Evolutionary conservation across 2,113 vertebrate genomes (phyloP).

Genomic region (Talpa occidentalis): DNA sequence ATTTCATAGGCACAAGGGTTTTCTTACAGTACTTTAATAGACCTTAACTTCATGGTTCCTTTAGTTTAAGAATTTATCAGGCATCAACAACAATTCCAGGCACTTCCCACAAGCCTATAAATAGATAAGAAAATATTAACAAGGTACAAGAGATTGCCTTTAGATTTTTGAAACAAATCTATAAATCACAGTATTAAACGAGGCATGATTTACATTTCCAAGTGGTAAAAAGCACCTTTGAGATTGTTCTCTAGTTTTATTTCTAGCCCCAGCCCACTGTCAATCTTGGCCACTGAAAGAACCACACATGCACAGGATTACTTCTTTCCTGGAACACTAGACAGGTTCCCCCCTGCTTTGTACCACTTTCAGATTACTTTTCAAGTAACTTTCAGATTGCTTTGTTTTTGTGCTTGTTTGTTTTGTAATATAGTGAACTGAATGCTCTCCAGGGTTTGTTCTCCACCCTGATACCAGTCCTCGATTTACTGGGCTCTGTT

Average conservation of each 20-base stretch:
- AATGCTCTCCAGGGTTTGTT: background rate
- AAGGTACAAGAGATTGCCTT: conserved; percentile 19
- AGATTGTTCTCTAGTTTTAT: background rate
- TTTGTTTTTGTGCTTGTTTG: background rate
- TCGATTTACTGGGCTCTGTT: background rate
- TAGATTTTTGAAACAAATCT: conserved; percentile 8
- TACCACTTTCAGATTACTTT: background rate
- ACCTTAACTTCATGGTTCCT: conserved; percentile 47
- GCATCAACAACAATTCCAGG: conserved; percentile 46
- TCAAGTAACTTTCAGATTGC: background rate
- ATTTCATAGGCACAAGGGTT: conserved; percentile 53
- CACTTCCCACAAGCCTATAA: conserved; percentile 59
- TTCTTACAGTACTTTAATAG: conserved; percentile 59
- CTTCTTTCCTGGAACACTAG: background rate
- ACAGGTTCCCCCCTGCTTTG: background rate
- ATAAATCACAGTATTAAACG: background rate
- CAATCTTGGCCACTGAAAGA: background rate
- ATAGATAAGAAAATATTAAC: conserved; percentile 60
- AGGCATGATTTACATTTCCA: background rate
- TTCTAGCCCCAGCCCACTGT: background rate
- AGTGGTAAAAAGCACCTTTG: background rate
- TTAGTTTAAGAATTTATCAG: conserved; percentile 62
- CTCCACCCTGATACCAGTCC: background rate
- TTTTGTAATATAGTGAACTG: background rate
- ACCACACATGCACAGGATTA: background rate